Evolutionary conservation across 2,113 vertebrate species (phyloP), one percentile per base, ranked within the genome.

Genomic region (Vulpes vulpes): DNA sequence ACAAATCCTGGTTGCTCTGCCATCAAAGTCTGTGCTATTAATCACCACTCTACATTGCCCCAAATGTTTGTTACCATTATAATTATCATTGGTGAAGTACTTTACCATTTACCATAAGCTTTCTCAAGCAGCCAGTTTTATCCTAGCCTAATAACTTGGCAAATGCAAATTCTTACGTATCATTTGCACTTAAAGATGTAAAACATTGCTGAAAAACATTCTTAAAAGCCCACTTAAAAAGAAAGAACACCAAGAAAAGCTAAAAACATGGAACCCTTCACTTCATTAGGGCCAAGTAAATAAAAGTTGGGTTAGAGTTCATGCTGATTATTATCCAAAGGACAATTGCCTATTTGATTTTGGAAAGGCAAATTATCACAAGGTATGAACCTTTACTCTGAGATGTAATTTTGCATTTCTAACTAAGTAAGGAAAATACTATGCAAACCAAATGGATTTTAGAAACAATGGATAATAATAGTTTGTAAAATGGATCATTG

Each of bases 91-190:
- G 55, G 38, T 49, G 32, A 80, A 82, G n/a, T 57, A 79, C 51
- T 64, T 91, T 35, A n/a, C 30, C 20, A 64, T 76, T 91, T 78
- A 59, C n/a, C 78, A 19, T 69, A 32, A 60, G 64, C 53, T 85
- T 93, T 89, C 14, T 60, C 85, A 82, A 73, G 69, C 30, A 82
- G 82, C 81, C 67, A 71, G 78, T 95, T 89, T 71, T 89, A 35
- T 82, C 49, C 11, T 81, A 67, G 27, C 49, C 71, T 89, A 76
- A 64, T 67, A 49, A 96, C 38, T 51, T 89, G 32, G 67, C 49
- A 93, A 89, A 60, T 67, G 59, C 43, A 93, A 79, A 86, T 96
- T 93, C 38, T 89, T 95, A 83, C 57, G 35, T 62, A 35, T 84
- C 55, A 79, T 95, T 80, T 84, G 15, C 8, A 67, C 91, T 97